These are phyloP conservation scores for Xylophagus ater DNA, from an alignment of 2,888 invertebrate genomes.

Conservation along the genomic window DNA sequence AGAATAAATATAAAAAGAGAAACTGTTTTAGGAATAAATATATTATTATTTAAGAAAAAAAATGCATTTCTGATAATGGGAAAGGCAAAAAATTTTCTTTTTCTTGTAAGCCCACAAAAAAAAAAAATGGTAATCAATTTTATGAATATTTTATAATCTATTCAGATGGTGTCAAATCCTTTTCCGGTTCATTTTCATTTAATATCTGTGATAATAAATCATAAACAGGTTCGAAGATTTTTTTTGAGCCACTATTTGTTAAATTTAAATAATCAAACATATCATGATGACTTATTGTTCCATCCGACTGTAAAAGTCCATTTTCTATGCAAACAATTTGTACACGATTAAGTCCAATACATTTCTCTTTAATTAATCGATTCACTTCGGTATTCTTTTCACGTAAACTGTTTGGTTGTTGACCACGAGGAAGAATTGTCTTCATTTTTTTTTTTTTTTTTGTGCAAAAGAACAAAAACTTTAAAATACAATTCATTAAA, in stretches of 20 bases:
- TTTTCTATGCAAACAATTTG: slow-evolving; percentile 72
- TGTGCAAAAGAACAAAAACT: not conserved
- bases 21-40: not conserved
- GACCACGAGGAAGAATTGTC: slow-evolving; percentile 81
- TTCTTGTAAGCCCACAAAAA: no score
- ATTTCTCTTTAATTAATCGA: slow-evolving; percentile 53
- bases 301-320: slow-evolving; percentile 65
- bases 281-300: slow-evolving; percentile 76
- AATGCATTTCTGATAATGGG: no score
- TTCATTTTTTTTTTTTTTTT: slow-evolving; percentile 37
- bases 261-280: slow-evolving; percentile 87
- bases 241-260: slow-evolving; percentile 75
- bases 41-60: no score
- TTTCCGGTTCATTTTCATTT: slow-evolving; percentile 62
- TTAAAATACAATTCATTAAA: slow-evolving; percentile 5
- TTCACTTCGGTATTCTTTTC: slow-evolving; percentile 69
- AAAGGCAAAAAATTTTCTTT: no score
- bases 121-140: no score
- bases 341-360: slow-evolving; percentile 52
- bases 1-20: not conserved
- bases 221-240: slow-evolving; percentile 75
- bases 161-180: slow-evolving; percentile 62
- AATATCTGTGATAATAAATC: slow-evolving; percentile 68
- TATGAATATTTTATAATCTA: slow-evolving; percentile 29
- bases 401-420: slow-evolving; percentile 68